These are phyloP conservation scores for Zaprionus vittiger DNA, from an alignment of 1,140 invertebrate species.

Conservation along the genomic window DNA sequence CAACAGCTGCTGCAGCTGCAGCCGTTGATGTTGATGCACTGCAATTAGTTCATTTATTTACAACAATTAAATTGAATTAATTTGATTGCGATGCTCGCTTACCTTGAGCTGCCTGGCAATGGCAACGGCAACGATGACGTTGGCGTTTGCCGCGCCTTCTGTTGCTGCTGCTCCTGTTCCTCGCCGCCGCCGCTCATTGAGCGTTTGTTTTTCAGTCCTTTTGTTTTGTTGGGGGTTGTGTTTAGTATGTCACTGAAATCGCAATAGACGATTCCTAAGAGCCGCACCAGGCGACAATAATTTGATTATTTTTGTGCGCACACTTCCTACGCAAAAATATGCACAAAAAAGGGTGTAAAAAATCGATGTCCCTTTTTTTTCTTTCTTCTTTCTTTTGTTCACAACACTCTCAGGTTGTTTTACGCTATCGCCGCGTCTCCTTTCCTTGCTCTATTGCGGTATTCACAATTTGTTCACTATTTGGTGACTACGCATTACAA, in stretches of 20 bases:
- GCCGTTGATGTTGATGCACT: slow-evolving; percentile 65
- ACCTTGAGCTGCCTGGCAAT: slow-evolving; percentile 74
- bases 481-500: slow-evolving; percentile 31
- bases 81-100: slow-evolving; percentile 11
- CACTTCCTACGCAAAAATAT: slow-evolving; percentile 49
- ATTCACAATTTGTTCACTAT: slow-evolving; percentile 23
- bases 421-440: slow-evolving; percentile 16
- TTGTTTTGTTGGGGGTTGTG: slow-evolving; percentile 1
- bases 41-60: neutral
- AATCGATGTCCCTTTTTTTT: slow-evolving; percentile 75
- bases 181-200: slow-evolving; percentile 65
- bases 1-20: slow-evolving; percentile 25
- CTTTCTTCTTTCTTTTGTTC: slow-evolving; percentile 19
- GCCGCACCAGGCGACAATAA: slow-evolving; percentile 4
- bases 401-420: slow-evolving; percentile 10
- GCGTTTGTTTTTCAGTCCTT: slow-evolving; percentile 33
- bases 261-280: neutral
- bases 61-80: slow-evolving; percentile 9
- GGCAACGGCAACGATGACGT: slow-evolving; percentile 31
- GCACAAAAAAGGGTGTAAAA: slow-evolving; percentile 77
- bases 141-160: slow-evolving; percentile 43
- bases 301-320: slow-evolving; percentile 53
- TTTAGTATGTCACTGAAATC: slow-evolving; percentile 15
- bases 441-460: neutral
- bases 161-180: slow-evolving; percentile 56